Evolutionary conservation across 2,113 vertebrate species (phyloP).

Genomic region (Pao palembangensis): DNA sequence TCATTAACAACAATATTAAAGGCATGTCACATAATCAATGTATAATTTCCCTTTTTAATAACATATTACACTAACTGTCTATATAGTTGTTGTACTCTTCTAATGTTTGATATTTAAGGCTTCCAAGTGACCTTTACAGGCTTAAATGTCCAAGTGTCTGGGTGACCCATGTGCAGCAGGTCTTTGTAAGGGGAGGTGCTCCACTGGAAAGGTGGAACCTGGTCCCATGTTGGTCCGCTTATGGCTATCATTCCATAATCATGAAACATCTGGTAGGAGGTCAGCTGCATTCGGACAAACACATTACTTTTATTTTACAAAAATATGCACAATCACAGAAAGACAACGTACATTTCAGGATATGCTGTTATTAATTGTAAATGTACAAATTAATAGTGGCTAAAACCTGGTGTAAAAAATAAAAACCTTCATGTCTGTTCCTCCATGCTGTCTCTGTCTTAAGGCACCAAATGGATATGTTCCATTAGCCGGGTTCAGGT

Average conservation of each 20-base stretch:
- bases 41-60: slow-evolving; percentile 41
- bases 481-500: slow-evolving; percentile 88
- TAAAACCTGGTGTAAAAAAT: neutral
- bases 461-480: slow-evolving; percentile 91
- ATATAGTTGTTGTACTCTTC: too few species aligned
- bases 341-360: too few species aligned
- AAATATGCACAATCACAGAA: neutral
- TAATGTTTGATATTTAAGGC: slow-evolving; percentile 48
- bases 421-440: slow-evolving; percentile 90
- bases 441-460: slow-evolving; percentile 85
- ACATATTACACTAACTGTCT: neutral
- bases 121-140: slow-evolving; percentile 82
- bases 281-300: slow-evolving; percentile 74
- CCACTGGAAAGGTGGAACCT: slow-evolving; percentile 90
- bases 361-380: too few species aligned
- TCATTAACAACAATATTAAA: too few species aligned
- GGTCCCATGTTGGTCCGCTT: slow-evolving; percentile 87
- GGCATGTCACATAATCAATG: neutral
- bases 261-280: slow-evolving; percentile 77
- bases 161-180: slow-evolving; percentile 88
- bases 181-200: slow-evolving; percentile 81
- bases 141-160: slow-evolving; percentile 87
- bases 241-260: slow-evolving; percentile 77
- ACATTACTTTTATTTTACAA: slow-evolving; percentile 10
- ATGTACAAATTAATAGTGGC: neutral